A percentile compares a stretch with the other conserved stretches of the same genome.
These are phyloP conservation scores for Cyanoderma ruficeps DNA, from an alignment of 2,113 vertebrate genomes.

Conservation along the genomic window DNA sequence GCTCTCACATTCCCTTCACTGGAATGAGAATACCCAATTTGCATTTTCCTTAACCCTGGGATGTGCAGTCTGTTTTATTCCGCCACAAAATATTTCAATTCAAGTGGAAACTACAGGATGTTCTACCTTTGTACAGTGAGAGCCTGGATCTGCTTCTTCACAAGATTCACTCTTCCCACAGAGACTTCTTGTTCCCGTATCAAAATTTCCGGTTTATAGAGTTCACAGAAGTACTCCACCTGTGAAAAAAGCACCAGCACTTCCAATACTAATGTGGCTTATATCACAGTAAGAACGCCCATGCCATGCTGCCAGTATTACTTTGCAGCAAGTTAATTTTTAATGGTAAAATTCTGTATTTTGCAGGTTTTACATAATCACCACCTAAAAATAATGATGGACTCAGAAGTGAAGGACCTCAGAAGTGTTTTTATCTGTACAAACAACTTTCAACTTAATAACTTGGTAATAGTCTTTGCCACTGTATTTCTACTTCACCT, in stretches of 20 bases:
- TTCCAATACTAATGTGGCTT: not conserved
- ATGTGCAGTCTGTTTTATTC: not conserved
- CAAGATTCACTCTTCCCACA: constrained; percentile 83
- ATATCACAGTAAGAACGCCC: not conserved
- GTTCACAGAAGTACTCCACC: constrained; percentile 90
- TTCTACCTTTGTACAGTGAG: constrained; percentile 79
- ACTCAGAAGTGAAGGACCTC: not conserved
- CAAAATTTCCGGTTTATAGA: constrained; percentile 89
- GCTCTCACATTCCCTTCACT: not conserved
- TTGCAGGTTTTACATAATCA: not conserved
- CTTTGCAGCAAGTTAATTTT: not conserved
- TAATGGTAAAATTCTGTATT: not conserved
- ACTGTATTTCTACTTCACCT: not conserved
- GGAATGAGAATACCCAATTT: not conserved
- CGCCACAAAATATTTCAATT: not conserved
- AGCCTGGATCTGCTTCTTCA: constrained; percentile 78
- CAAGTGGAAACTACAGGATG: not conserved
- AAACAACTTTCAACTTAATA: not conserved
- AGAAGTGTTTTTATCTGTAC: not conserved
- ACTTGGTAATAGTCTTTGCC: not conserved
- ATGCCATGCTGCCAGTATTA: not conserved
- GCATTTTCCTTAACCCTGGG: not conserved
- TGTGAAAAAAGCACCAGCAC: constrained; percentile 45
- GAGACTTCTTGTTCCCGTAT: constrained; percentile 82
- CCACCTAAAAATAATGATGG: not conserved